Base-by-base conservation (phyloP, 2,797 vertebrate genomes). In the Otus scops region DNA sequence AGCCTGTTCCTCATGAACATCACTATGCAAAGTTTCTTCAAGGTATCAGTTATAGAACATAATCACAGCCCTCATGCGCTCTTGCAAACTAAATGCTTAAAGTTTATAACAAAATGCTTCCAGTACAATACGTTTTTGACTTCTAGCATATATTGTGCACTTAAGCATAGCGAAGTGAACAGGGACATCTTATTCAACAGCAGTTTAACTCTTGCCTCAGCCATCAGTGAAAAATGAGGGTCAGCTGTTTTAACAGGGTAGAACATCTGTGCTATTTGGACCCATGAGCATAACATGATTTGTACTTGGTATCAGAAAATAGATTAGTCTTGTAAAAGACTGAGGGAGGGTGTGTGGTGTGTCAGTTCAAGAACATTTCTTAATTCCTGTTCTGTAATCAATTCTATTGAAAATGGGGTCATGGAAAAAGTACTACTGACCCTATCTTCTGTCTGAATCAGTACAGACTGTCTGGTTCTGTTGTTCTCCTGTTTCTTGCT, bases 381-480 rank as follows among this genome's bases (percentile, higher is more conserved):
- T 57, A 85, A 89, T 53, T 89, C 64, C 60, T 53, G 13, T 68
- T 91, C 41, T 89, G 18, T 78, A 94, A 84, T 61, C 50, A 71
- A 68, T 18, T 60, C 54, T 67, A 57, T 68, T 64, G 47, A 81
- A 93, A 94, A 88, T 32, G 10, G 75, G 9, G n/a, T 65, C 14
- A 76, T 56, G 56, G 68, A 82, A 96, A 78, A 96, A 92, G 73
- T 54, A 74, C 24, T 85, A 51, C 9, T 73, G 81, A 68, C 61
- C 53, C 15, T 65, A 75, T 67, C 78, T 93, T 73, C 63, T 53
- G 45, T 94, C 85, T 93, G 53, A 77, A 97, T 95, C 30, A 3
- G 77, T 90, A 94, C 77, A 90, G 68, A 77, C 54, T 69, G 85
- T 76, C 95, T 94, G 87, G 75, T n/a, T 93, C 78, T 93, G 77